Conservation (phyloP, 2,797 vertebrate genomes). For the Syngnathus acus region DNA sequence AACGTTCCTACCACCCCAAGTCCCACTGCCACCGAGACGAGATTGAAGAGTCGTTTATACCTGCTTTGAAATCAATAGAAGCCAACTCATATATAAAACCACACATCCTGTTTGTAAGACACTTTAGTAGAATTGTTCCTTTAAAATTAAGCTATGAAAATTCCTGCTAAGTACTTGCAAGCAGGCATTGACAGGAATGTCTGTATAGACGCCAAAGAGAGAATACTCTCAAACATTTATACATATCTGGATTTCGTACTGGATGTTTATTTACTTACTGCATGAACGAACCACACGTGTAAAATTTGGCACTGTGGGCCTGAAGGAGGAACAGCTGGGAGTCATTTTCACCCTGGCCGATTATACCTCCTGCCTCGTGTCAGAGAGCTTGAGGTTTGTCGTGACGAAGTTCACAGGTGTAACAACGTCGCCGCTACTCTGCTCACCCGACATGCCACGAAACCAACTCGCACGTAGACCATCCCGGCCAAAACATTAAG, state of each 20-base stretch:
- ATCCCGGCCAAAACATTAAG: slow-evolving; percentile 45
- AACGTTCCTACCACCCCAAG: slow-evolving; percentile 73
- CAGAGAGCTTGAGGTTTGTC: slow-evolving; percentile 55
- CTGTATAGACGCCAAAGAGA: slow-evolving; percentile 32
- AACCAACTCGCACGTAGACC: slow-evolving; percentile 60
- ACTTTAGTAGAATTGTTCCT: not conserved
- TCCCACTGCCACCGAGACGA: slow-evolving; percentile 58
- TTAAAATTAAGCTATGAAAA: not conserved
- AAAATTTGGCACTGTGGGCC: slow-evolving; percentile 40
- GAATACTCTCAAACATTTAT: slow-evolving; percentile 37
- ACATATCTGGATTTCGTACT: slow-evolving; percentile 39
- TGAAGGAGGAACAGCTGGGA: slow-evolving; percentile 45
- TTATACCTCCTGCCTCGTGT: slow-evolving; percentile 37
- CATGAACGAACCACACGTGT: slow-evolving; percentile 62
- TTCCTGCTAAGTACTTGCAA: too few species aligned
- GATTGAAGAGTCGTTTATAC: slow-evolving; percentile 58
- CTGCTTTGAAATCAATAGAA: slow-evolving; percentile 50
- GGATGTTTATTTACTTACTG: slow-evolving; percentile 48
- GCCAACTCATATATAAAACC: slow-evolving; percentile 51
- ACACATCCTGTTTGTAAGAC: not conserved
- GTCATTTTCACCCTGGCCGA: slow-evolving; percentile 54
- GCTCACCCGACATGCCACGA: slow-evolving; percentile 53
- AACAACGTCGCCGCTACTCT: slow-evolving; percentile 35
- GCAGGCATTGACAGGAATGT: not conserved
- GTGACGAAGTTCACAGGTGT: slow-evolving; percentile 56